These are phyloP conservation scores for Dryoscopus gambensis DNA, from an alignment of 2,113 vertebrate genomes.

Conservation along the genomic window DNA sequence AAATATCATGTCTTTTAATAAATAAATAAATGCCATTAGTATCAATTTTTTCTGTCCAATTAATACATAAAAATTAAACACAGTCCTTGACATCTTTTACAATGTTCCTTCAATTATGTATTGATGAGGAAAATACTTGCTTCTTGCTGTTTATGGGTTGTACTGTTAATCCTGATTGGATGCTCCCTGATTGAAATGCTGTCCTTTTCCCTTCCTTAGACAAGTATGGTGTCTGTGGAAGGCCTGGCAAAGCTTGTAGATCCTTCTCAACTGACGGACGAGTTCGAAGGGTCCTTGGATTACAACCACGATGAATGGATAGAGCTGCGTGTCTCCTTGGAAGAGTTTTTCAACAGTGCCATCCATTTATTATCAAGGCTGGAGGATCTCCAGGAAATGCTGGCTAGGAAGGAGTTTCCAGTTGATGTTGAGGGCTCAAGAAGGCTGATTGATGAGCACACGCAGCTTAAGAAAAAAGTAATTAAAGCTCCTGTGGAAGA, in stretches of 20 bases:
- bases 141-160: neutral
- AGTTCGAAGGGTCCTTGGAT: constrained; percentile 96
- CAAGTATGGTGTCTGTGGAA: constrained; percentile 97
- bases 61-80: neutral
- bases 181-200: neutral
- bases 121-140: neutral
- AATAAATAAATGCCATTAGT: neutral
- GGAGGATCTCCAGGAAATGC: constrained; percentile 94
- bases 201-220: constrained; percentile 72
- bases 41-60: neutral
- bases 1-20: neutral
- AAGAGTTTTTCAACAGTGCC: constrained; percentile 94
- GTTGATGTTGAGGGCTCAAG: constrained; percentile 95
- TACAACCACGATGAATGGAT: constrained; percentile 99
- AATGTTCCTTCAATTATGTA: neutral
- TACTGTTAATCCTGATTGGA: neutral
- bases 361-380: constrained; percentile 91
- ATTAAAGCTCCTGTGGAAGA: constrained; percentile 97
- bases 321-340: constrained; percentile 88
- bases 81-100: neutral
- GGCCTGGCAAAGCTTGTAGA: constrained; percentile 95
- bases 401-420: constrained; percentile 94
- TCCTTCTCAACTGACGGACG: constrained; percentile 94
- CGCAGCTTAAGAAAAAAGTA: constrained; percentile 96
- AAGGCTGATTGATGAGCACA: constrained; percentile 93